Percentiles rank a stretch among this genome's conserved stretches.
Conservation (phyloP, 2,888 invertebrate genomes). For the Spatulosminthurus flaviceps region DNA sequence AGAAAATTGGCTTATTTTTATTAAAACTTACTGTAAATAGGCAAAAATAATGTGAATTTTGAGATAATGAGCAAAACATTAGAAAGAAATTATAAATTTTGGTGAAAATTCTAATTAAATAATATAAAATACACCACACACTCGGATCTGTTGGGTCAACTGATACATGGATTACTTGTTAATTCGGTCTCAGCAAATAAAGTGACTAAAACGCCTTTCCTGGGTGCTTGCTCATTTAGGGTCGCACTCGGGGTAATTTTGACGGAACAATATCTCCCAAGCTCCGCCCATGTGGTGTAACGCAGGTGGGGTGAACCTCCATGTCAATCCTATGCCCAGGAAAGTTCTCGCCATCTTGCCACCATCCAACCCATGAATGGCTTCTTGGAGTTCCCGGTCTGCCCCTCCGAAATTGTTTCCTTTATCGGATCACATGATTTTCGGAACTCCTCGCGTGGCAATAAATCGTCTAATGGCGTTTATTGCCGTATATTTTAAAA, state of each 20-base stretch:
- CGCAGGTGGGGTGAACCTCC: conserved; percentile 41
- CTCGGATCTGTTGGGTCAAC: conserved; percentile 58
- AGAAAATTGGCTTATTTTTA: too few species aligned
- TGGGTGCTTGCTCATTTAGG: conserved; percentile 24
- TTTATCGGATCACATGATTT: conserved; percentile 66
- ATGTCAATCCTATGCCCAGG: neutral
- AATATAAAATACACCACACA: too few species aligned
- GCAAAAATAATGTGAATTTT: too few species aligned
- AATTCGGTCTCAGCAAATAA: conserved; percentile 42
- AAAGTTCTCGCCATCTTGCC: neutral
- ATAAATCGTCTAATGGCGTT: conserved; percentile 41
- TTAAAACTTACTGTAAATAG: too few species aligned
- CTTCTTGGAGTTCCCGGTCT: conserved; percentile 67
- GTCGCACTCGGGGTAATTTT: conserved; percentile 38
- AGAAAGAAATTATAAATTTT: too few species aligned
- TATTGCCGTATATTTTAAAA: conserved; percentile 34
- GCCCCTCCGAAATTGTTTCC: conserved; percentile 66
- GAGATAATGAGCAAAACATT: too few species aligned
- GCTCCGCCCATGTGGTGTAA: conserved; percentile 56
- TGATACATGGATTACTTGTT: conserved; percentile 60
- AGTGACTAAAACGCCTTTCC: conserved; percentile 39
- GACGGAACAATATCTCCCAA: conserved; percentile 57
- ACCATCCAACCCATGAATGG: conserved; percentile 67
- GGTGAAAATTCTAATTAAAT: too few species aligned
- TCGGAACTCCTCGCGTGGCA: conserved; percentile 64